Evolutionary conservation across 2,113 vertebrate genomes (phyloP), one percentile per base, ranked within the genome.

Genomic region (Tauraco erythrolophus): DNA sequence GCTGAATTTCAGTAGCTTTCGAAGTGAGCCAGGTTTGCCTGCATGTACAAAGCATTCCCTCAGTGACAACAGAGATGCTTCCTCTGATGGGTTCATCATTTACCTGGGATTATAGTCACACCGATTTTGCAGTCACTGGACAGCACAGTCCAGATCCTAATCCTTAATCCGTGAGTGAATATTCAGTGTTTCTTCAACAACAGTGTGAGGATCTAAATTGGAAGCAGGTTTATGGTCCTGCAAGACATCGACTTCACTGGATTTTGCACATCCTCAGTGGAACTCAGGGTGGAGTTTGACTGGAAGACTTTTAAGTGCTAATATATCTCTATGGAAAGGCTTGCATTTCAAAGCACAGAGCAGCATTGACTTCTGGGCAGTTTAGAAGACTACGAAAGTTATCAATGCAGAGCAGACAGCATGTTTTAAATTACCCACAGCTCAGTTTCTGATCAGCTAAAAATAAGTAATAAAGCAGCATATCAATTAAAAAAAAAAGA

Each of bases 331-430:
- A 3, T 51, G 46, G 92, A 90, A 85, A 61, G 57, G 72, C 61
- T 89, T 91, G 33, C 91, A 68, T 97, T 95, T 96, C 96, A 94
- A 94, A 96, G 89, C 89, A 83, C 54, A 66, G 50, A 85, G 87
- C 33, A 82, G 58, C 84, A 70, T 30, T 88, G 94, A 91, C 86
- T 96, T 85, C 69, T 89, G 87, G 60, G 88, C 82, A 48, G 70
- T 96, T 96, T 19, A 83, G 71, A 78, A 79, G 54, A 72, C 82
- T 69, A 33, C 7, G 3, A 33, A 95, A 97, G 84, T 92, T 97
- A 96, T 95, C 95, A 96, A 88, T 96, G 93, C 93, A 89, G 87
- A 91, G 54, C 94, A 95, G 96, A 30, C 93, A 83, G 80, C 70
- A 18, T 69, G 70, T 89, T 92, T 95, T 91, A 97, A 95, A 96